A percentile compares a stretch with the other conserved stretches of the same genome.
Conservation (phyloP, 1,140 invertebrate genomes). For the Ceratosolen solmsi region DNA sequence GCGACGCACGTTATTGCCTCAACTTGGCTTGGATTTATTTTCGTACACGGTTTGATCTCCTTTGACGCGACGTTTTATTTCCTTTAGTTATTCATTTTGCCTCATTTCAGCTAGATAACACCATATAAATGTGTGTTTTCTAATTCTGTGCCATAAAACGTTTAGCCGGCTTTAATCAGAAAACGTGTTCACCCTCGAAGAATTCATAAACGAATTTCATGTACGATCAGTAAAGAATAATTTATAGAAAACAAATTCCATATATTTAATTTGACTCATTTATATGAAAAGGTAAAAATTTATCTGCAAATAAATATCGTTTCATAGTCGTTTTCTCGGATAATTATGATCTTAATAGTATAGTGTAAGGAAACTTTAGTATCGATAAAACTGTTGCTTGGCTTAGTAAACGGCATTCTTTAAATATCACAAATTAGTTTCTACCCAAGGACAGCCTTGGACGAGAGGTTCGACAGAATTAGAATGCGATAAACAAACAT, state of each 20-base stretch:
- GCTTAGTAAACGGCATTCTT: too few relatives aligned
- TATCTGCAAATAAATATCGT: neutral
- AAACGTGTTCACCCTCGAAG: neutral
- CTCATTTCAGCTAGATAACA: conserved; percentile 19
- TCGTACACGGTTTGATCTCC: conserved; percentile 30
- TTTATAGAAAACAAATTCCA: neutral
- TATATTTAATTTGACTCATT: too few relatives aligned
- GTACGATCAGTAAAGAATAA: neutral
- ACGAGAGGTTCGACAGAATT: too few relatives aligned
- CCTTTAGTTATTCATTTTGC: neutral
- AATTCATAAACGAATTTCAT: neutral
- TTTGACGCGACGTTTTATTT: conserved; percentile 29
- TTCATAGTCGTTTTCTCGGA: neutral
- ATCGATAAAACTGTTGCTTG: neutral
- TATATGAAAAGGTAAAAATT: neutral
- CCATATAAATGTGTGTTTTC: conserved; percentile 13
- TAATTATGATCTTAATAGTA: neutral
- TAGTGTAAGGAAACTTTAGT: neutral
- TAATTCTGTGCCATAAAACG: neutral
- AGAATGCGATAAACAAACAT: too few relatives aligned
- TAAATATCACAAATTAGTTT: too few relatives aligned
- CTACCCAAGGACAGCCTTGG: too few relatives aligned
- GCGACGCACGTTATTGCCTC: conserved; percentile 40
- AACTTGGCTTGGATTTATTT: conserved; percentile 47
- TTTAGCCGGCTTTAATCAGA: neutral